Base-by-base conservation (phyloP, 2,113 vertebrate species). In the Trichechus manatus region DNA sequence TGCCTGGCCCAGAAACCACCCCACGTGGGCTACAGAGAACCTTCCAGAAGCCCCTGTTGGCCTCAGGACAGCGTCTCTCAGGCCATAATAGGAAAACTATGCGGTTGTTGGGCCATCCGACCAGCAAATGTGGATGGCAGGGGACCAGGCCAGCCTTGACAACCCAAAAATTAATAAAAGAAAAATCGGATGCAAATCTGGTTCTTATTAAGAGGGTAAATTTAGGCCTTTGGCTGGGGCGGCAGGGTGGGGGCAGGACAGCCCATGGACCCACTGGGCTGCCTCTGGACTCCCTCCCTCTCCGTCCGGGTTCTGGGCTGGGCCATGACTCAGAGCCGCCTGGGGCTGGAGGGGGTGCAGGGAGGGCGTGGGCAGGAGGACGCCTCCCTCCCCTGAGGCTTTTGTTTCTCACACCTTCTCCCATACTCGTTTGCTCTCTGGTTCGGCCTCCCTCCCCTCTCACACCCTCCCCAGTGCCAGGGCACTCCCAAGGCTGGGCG, bases 131-230 rank as follows among this genome's bases (percentile, higher is more conserved):
- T 63, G 91, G 89, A 63, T 53, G 92, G 93, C 95, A 81, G 82
- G 80, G 87, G 27, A 77, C 33, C 1, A 81, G 93, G 92, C 59
- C 50, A 63, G 85, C 78, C 66, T 85, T 53, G 29, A 64, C 75
- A 82, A 64, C 93, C 93, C 96, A 93, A 86, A 89, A 93, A 92
- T 74, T 96, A 97, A 98, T 95, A 96, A 92, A 94, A 97, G 97
- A 83, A 96, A 93, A 94, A 90, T 93, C 66, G 88, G 96, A 93
- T 80, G 31, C 31, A 82, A 61, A 91, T 83, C 97, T 97, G 97
- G 87, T 97, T 96, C 96, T 89, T 93, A 93, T 93, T 96, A 97
- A 91, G 92, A 94, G 94, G 74, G 96, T 95, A 98, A 97, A 97
- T 97, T 97, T 97, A 96, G 97, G 85, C 91, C 77, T 93, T 53